Base-by-base conservation (phyloP, 2,113 vertebrate species). In the Stercorarius parasiticus region DNA sequence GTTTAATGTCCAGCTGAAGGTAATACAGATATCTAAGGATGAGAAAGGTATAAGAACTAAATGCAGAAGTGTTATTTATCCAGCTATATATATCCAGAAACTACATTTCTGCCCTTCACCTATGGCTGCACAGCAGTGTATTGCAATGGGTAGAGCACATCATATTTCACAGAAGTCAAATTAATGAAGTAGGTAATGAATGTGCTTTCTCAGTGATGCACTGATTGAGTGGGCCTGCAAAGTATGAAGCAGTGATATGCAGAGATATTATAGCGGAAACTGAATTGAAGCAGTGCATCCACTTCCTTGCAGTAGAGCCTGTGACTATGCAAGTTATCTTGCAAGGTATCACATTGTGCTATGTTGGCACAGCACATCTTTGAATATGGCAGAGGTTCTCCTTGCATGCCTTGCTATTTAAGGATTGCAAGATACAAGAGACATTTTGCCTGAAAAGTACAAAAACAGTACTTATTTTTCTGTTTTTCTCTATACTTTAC, bases 111-210 rank as follows among this genome's bases (percentile, higher is more conserved):
- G n/a, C 13, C 52, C 17, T 55, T 84, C 17, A 19, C 14, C 45
- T 81, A 6, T 0, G 1, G 21, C 22, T 81, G 30, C 20, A 40
- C 22, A 43, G 2, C 2, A 14, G 26, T 15, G 2, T 55, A 55
- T 72, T 83, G 27, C 7, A 32, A 65, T 49, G 29, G 14, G 25
- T 2, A 76, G 18, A 18, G 27, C 1, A 82, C 59, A 83, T 17
- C 4, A 12, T 6, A 61, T 56, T 50, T 78, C 29, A 66, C 1
- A 42, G 13, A 58, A 53, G 12, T 53, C 34, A 76, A 53, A 32
- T 47, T 47, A 59, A 61, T 26, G n/a, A 64, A 32, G 64, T 25
- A 36, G 14, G 20, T 38, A 83, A 79, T 32, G 14, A 74, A 59
- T 2, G 1, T 16, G 8, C 6, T 74, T 83, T 69, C 11, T 52